A percentile compares a stretch with the other conserved stretches of the same genome.
phyloP scores from a whole-genome alignment of 2,113 vertebrate species.

The Ptychochromis oligacanthus region DNA sequence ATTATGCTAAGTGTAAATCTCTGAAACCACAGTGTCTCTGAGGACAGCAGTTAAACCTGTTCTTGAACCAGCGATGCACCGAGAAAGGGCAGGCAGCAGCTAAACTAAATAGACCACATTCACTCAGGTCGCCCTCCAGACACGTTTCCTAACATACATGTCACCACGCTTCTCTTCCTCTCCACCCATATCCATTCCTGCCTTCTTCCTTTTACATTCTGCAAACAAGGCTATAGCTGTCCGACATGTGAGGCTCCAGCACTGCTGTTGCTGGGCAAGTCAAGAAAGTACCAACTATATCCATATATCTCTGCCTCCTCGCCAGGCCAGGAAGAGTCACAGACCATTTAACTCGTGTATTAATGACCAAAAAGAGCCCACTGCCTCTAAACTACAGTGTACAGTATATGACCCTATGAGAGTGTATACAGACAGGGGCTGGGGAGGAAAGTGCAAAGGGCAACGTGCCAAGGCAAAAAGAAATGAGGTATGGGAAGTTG shows the following conservation, averaged over 20 bases:
- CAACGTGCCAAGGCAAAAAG: constrained; percentile 54
- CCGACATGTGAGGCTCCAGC: constrained; percentile 11
- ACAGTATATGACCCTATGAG: constrained; percentile 37
- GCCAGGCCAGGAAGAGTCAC: constrained; percentile 70
- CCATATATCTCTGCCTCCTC: constrained; percentile 62
- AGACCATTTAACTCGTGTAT: constrained; percentile 68
- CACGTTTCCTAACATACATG: constrained; percentile 16
- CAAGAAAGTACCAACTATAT: constrained; percentile 41
- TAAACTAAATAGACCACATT: constrained; percentile 32
- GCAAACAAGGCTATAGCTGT: constrained; percentile 40
- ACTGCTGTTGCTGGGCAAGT: constrained; percentile 36
- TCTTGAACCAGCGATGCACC: constrained; percentile 44
- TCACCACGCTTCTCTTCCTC: constrained; percentile 19
- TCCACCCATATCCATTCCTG: constrained; percentile 18
- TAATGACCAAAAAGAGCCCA: constrained; percentile 68
- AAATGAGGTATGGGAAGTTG: constrained; percentile 63
- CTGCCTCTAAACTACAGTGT: constrained; percentile 40
- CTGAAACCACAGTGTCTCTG: constrained; percentile 49
- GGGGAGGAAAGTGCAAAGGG: constrained; percentile 21
- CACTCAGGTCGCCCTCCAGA: constrained; percentile 18
- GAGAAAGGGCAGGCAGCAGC: neutral
- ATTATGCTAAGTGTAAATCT: constrained; percentile 69
- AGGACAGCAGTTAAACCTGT: constrained; percentile 44
- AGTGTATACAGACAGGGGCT: constrained; percentile 30
- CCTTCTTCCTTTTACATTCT: neutral